Evolutionary conservation across 2,113 vertebrate species (phyloP).

Genomic region (Sorex fumeus): DNA sequence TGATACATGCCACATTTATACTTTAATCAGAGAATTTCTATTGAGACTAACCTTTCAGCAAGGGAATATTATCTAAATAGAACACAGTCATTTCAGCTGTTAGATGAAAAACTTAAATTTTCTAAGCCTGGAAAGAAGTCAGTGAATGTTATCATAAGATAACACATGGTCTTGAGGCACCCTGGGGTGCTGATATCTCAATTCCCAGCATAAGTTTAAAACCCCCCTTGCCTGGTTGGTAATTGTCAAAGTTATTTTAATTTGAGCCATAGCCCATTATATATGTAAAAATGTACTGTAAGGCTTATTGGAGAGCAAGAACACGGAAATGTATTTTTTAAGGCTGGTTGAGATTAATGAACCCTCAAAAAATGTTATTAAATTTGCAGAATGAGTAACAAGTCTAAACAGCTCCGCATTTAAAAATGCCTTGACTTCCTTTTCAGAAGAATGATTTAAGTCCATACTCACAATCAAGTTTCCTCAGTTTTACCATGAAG

Average conservation of each 20-base stretch:
- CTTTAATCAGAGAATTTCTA: slow-evolving; percentile 78
- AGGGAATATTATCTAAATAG: slow-evolving; percentile 79
- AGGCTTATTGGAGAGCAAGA: slow-evolving; percentile 73
- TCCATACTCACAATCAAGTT: slow-evolving; percentile 24
- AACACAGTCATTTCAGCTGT: slow-evolving; percentile 74
- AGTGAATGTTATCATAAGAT: slow-evolving; percentile 75
- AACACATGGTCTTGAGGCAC: slow-evolving; percentile 56
- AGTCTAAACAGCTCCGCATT: slow-evolving; percentile 56
- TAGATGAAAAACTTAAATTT: slow-evolving; percentile 69
- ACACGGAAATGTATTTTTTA: slow-evolving; percentile 74
- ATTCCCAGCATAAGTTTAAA: slow-evolving; percentile 43
- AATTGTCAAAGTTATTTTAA: slow-evolving; percentile 76
- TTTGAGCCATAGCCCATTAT: slow-evolving; percentile 77
- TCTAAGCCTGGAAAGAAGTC: slow-evolving; percentile 57
- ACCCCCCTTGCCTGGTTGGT: slow-evolving; percentile 54
- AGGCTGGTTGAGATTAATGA: slow-evolving; percentile 79
- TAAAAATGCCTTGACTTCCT: slow-evolving; percentile 57
- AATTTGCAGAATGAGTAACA: slow-evolving; percentile 72
- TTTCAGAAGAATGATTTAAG: slow-evolving; percentile 51
- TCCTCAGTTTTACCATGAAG: background rate
- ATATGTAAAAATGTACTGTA: slow-evolving; percentile 77
- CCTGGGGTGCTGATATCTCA: slow-evolving; percentile 65
- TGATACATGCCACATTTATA: slow-evolving; percentile 67
- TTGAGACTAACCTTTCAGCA: slow-evolving; percentile 64
- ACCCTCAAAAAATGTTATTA: slow-evolving; percentile 78